Base-by-base conservation (phyloP, 2,113 vertebrate genomes). In the Numida meleagris region DNA sequence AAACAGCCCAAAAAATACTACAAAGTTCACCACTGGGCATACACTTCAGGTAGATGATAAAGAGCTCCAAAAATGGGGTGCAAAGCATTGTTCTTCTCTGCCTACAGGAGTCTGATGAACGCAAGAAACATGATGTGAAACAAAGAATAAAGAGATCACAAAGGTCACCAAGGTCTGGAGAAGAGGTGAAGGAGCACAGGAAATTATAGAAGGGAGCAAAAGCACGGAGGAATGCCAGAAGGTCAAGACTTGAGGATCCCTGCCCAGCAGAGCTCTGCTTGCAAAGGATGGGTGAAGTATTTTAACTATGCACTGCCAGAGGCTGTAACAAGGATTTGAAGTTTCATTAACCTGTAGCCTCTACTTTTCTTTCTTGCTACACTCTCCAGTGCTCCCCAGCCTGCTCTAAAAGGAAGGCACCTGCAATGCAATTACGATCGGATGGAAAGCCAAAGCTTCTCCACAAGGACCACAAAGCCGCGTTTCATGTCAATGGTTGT, bases 341-440 rank as follows among this genome's bases (percentile, higher is more conserved):
- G 70, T 20, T 45, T 59, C 82, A 25, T 94, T 45, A 84, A 58
- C 55, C 65, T 88, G 12, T 6, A 23, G 77, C 77, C 36, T 78
- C 14, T 9, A 6, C 4, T 92, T 74, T 34, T 6, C 61, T 63
- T 62, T 17, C 68, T 46, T 48, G 50, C 51, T 38, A 3, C 27
- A 0, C 45, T 17, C 12, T 38, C 50, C 71, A n/a, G 42, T 17
- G 17, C 57, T 50, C 71, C 62, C 38, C 4, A 6, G 10, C 25
- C 21, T 3, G 3, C 2, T 61, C 57, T 17, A 48, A 29, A 71
- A 38, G 14, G 62, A 70, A 74, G 42, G 13, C 20, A 58, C 45
- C 68, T 16, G 2, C 27, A 7, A 14, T 3, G 40, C 80, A 62
- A 18, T 27, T 8, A 0, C 0, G 3, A 51, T 12, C 40, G 10